Evolutionary conservation across 2,113 vertebrate species (phyloP).

Genomic region (Sylvilagus bachmani): DNA sequence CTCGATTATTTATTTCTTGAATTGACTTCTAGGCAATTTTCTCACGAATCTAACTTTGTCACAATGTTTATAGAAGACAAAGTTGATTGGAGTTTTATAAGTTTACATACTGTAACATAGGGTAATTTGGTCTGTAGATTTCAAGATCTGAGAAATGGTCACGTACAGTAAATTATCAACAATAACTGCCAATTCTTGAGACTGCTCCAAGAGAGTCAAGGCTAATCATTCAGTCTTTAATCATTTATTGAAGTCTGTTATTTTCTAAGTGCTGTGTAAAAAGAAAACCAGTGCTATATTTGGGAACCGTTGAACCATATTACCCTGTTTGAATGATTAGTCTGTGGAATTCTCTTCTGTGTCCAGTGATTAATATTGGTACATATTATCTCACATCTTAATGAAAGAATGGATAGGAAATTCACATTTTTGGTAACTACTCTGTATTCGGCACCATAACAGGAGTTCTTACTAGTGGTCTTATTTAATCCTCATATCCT

Average conservation of each 20-base stretch:
- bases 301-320: background rate
- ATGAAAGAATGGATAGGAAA: background rate
- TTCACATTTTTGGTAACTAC: background rate
- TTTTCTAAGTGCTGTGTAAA: background rate
- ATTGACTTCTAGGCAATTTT: background rate
- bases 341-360: background rate
- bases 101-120: background rate
- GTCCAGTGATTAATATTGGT: background rate
- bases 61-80: conserved; percentile 4
- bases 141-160: background rate
- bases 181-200: background rate
- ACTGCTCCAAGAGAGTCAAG: background rate
- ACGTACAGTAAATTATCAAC: background rate
- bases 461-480: background rate
- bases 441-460: background rate
- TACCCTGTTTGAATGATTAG: background rate
- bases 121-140: background rate
- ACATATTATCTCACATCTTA: background rate
- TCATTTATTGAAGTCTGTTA: background rate
- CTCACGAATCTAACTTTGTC: background rate
- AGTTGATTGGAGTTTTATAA: background rate
- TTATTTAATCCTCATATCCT: background rate
- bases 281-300: background rate
- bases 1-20: background rate
- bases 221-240: background rate